Evolutionary conservation across 2,888 invertebrate species (phyloP), one percentile per base, ranked within the genome.

Genomic region (Ochropleura plecta): DNA sequence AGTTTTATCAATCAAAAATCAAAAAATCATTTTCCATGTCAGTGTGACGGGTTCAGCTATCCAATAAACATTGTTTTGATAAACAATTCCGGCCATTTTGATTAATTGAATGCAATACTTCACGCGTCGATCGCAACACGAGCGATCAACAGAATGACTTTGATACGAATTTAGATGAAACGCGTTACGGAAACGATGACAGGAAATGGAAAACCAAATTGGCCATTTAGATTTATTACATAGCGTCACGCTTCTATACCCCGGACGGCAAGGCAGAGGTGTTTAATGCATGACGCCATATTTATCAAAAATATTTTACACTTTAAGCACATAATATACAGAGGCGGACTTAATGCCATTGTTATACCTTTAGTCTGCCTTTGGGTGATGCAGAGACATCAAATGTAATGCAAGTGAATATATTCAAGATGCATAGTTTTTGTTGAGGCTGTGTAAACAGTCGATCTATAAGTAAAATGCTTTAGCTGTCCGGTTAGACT

Each of bases 131-230:
- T 63, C 66, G 73, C 14, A 67, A 70, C 74, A 69, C 77, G 77
- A 85, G 72, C 89, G 88, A 90, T 91, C 87, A 63, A 59, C 88
- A 90, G 89, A 92, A 92, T 90, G 90, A 88, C 88, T 88, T 74
- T 87, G 88, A 92, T 92, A 91, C 88, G 91, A 92, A 92, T 93
- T 91, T 92, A 92, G 91, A 93, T 92, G 89, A 89, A 86, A 89
- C 79, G 85, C 88, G 90, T 93, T 91, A 91, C 89, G 88, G 90
- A 90, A 91, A 91, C 87, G 90, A 88, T 91, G 89, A 91, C 86
- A 83, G 83, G 86, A 83, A 91, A 91, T 91, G 89, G 90, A 92
- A 92, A 91, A 89, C 86, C 88, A 89, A 92, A 93, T 93, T 91
- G 91, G 86, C 90, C 88, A 89, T 91, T 91, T 89, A 81, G 71